Evolutionary conservation across 2,888 invertebrate genomes (phyloP).

Genomic region (Nemurella pictetii): DNA sequence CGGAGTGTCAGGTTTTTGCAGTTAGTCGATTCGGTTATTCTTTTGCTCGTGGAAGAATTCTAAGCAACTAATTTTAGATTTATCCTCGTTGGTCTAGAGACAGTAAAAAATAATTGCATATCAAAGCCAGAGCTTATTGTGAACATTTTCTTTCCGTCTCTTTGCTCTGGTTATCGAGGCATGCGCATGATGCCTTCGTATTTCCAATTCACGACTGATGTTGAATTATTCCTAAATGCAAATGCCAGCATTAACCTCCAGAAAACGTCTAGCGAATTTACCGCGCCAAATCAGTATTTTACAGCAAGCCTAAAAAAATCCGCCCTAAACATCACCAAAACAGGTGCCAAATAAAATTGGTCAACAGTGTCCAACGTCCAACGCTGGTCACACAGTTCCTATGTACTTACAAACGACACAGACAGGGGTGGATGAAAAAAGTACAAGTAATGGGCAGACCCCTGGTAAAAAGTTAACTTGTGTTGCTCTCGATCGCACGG

Average conservation of each 20-base stretch:
- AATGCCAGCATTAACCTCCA: background rate
- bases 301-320: background rate
- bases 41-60: no score
- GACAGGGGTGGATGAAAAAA: background rate
- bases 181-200: no score
- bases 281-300: no score
- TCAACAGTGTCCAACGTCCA: background rate
- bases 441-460: background rate
- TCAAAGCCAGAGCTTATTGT: no score
- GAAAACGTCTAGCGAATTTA: background rate
- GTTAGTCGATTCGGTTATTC: no score
- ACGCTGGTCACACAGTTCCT: background rate
- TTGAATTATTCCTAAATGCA: background rate
- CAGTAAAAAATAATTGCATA: no score
- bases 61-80: no score
- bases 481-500: background rate
- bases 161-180: no score
- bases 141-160: no score
- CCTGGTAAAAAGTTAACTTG: background rate
- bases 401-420: background rate
- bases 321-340: background rate
- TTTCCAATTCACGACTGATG: no score
- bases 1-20: no score
- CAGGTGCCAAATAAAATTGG: background rate
- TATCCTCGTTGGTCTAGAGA: no score